Percentiles rank a stretch among this genome's conserved stretches.
Evolutionary conservation across 1,140 invertebrate species (phyloP).

Genomic region (Zaprionus africanus): DNA sequence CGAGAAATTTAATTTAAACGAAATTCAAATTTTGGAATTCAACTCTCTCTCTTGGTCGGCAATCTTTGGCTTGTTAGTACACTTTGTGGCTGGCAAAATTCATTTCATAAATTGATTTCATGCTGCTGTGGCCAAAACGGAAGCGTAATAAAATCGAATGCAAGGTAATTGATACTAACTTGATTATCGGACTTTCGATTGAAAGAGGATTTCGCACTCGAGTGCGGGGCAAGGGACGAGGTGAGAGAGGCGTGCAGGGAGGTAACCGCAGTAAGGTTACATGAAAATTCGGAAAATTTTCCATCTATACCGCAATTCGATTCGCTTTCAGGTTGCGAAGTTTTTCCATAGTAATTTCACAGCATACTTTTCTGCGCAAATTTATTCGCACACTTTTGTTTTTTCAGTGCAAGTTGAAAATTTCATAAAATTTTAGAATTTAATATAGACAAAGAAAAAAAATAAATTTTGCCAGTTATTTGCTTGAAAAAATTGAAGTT

Average conservation of each 20-base stretch:
- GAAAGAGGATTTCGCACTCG: conserved; percentile 9
- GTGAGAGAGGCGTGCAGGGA: background rate
- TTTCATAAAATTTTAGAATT: background rate
- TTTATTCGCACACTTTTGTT: background rate
- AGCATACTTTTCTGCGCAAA: background rate
- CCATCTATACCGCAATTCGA: background rate
- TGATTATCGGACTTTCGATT: conserved; percentile 16
- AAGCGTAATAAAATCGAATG: conserved; percentile 33
- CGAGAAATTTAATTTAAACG: conserved; percentile 26
- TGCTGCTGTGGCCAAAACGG: conserved; percentile 17
- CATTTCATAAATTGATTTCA: conserved; percentile 32
- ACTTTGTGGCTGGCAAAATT: conserved; percentile 23
- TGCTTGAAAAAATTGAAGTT: background rate
- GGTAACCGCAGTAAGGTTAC: background rate
- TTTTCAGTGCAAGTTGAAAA: background rate
- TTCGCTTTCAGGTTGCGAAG: background rate
- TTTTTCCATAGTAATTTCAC: background rate
- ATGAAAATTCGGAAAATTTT: background rate
- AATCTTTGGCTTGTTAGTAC: conserved; percentile 26
- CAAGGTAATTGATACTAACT: conserved; percentile 31
- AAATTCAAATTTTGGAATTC: conserved; percentile 9
- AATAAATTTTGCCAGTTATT: background rate
- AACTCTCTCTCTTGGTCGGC: background rate
- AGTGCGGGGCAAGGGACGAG: background rate
- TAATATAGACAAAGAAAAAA: background rate